Conservation (phyloP, 2,888 invertebrate species). For the Allophyes oxyacanthae region DNA sequence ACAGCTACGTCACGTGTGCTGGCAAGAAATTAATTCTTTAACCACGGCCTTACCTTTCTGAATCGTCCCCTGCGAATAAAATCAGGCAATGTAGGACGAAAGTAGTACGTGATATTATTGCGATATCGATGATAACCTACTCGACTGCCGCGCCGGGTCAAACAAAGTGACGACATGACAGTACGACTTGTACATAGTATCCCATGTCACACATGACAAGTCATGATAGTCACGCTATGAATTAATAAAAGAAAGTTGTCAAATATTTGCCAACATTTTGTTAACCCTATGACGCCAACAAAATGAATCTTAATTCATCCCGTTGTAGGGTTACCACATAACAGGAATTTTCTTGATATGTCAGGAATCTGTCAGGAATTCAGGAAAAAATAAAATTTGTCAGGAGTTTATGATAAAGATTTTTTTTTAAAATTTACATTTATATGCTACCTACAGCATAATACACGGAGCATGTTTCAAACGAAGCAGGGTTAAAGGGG, state of each 20-base stretch:
- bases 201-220: slow-evolving; percentile 3
- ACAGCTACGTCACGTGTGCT: too few species aligned
- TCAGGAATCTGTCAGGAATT: too few species aligned
- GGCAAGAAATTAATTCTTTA: neutral
- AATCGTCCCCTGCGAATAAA: slow-evolving; percentile 2
- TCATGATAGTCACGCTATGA: slow-evolving; percentile 30
- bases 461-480: too few species aligned
- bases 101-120: slow-evolving; percentile 28
- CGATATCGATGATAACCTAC: slow-evolving; percentile 22
- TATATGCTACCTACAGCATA: too few species aligned
- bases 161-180: slow-evolving; percentile 2
- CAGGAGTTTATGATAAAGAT: too few species aligned
- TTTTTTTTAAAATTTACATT: too few species aligned
- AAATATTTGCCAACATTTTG: slow-evolving; percentile 18
- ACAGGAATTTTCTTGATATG: too few species aligned
- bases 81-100: slow-evolving; percentile 1
- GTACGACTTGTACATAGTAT: slow-evolving; percentile 21
- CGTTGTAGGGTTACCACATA: too few species aligned
- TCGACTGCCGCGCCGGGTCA: neutral
- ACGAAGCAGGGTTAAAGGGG: too few species aligned
- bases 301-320: too few species aligned
- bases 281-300: too few species aligned
- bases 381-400: too few species aligned
- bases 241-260: slow-evolving; percentile 47
- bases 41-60: neutral